phyloP scores from a whole-genome alignment of 1,140 invertebrate species.

The Panulirus ornatus region DNA sequence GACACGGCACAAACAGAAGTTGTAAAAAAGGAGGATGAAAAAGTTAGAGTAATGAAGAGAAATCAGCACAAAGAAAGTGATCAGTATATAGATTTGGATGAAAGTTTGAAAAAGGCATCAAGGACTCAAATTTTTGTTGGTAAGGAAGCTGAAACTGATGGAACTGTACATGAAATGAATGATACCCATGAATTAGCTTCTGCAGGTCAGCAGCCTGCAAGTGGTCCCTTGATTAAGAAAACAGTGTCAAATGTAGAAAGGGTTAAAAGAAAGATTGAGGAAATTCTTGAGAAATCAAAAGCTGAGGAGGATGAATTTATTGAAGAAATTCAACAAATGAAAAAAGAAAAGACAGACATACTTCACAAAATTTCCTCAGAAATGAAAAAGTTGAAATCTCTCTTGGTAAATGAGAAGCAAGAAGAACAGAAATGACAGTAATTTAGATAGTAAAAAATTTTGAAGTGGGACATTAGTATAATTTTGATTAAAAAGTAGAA shows the following conservation, averaged over 20 bases:
- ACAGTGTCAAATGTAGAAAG: constrained; percentile 19
- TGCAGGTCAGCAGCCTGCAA: neutral
- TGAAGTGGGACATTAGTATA: too few species aligned
- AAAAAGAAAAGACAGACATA: constrained; percentile 16
- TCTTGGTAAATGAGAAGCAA: neutral
- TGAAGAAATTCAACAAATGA: constrained; percentile 14
- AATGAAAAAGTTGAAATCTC: constrained; percentile 6
- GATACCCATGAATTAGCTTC: neutral
- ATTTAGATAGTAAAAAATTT: too few species aligned
- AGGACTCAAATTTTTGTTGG: neutral
- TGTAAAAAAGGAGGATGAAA: neutral
- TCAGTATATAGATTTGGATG: neutral
- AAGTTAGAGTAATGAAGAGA: neutral
- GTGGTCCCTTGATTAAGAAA: neutral
- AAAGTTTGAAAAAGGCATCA: neutral
- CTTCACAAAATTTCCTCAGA: constrained; percentile 5
- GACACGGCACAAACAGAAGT: too few species aligned
- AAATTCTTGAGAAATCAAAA: constrained; percentile 21
- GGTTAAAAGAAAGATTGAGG: constrained; percentile 22
- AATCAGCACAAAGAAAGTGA: neutral
- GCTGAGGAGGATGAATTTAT: constrained; percentile 13
- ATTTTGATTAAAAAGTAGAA: too few species aligned
- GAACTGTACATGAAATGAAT: neutral
- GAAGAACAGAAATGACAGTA: constrained; percentile 1
- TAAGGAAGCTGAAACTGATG: neutral